Evolutionary conservation across 2,888 invertebrate species (phyloP).

Genomic region (Aquatica leii): DNA sequence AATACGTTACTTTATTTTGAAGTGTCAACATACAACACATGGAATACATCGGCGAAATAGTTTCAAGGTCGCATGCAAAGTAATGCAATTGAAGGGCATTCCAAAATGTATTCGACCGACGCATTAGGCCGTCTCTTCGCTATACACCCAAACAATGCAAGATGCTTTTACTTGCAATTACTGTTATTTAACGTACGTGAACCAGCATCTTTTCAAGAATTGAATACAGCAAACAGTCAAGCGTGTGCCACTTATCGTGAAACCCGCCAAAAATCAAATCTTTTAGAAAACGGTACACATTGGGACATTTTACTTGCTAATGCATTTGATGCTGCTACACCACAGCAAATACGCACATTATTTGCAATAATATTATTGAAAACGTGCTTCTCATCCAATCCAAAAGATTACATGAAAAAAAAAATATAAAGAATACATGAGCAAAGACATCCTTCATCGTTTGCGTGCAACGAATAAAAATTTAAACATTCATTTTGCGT

Average conservation of each 20-base stretch:
- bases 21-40: conserved; percentile 28
- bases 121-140: conserved; percentile 48
- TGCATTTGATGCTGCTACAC: conserved; percentile 35
- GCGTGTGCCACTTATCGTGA: conserved; percentile 24
- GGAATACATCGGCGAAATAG: conserved; percentile 23
- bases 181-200: conserved; percentile 41
- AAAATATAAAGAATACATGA: no score
- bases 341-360: conserved; percentile 17
- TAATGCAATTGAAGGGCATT: not conserved
- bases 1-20: conserved; percentile 32
- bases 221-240: conserved; percentile 24
- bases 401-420: no score
- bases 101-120: conserved; percentile 37
- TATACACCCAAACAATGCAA: conserved; percentile 47
- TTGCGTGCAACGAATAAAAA: no score
- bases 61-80: conserved; percentile 31
- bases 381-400: conserved; percentile 9
- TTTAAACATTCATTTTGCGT: no score
- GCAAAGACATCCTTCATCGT: no score
- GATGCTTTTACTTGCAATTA: conserved; percentile 51
- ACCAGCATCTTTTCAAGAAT: conserved; percentile 25
- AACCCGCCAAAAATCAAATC: conserved; percentile 25
- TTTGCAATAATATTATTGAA: conserved; percentile 9
- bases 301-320: conserved; percentile 41
- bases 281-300: conserved; percentile 43